Evolutionary conservation across 2,113 vertebrate genomes (phyloP), one percentile per base, ranked within the genome.

Genomic region (Sterrhoptilus dennistouni): DNA sequence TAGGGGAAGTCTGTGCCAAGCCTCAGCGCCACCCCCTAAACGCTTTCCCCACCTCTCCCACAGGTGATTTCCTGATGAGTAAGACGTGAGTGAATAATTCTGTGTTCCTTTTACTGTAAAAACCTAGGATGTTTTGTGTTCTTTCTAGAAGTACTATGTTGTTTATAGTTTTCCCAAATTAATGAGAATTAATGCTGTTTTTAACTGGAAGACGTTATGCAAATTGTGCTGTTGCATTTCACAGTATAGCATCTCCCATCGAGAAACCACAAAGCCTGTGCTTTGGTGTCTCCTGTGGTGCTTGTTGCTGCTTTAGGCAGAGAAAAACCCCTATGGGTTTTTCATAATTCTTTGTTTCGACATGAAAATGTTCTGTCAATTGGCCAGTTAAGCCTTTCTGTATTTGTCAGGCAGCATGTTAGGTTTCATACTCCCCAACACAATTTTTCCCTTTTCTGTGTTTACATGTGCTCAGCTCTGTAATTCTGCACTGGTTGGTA

Each of bases 371-470:
- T 56, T 87, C 8, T 38, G 23, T 63, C 42, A 17, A 6, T n/a
- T 87, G 36, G 18, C 14, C 14, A 42, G 1, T 66, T 61, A 49
- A 63, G 5, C 17, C 6, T 18, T 18, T 10, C n/a, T 56, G 6
- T 63, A 23, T 70, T 71, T 83, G 16, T 76, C 1, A 1, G 35
- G 12, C 52, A 57, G 19, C 3, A 4, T 19, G 7, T 57, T 85
- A 36, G 40, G 9, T 74, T 82, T 25, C 0, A 0, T 22, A 6
- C 25, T 63, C 7, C 5, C 14, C 7, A 36, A 13, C 3, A 13
- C 8, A 28, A 1, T 69, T 7, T 59, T 95, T 33, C 11, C 11
- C n/a, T 64, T 83, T 89, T 45, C 33, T 81, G 5, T 76, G 4
- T 65, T 61, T 83, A 29, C 7, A 8, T 5, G 13, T 79, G 23